phyloP scores from a whole-genome alignment of 2,888 invertebrate genomes.

The Periphyllus acericola region DNA sequence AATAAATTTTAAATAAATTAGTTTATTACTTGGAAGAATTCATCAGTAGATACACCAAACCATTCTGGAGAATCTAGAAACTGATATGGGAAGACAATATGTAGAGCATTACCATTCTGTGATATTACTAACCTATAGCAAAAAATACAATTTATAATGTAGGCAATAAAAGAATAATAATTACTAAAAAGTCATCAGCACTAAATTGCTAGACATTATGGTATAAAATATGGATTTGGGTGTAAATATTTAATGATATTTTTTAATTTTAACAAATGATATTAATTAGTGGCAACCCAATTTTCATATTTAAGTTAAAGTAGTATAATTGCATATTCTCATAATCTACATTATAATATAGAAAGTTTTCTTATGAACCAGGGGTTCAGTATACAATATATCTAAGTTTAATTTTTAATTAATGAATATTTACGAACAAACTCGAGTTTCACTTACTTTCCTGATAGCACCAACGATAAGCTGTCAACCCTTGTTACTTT shows the following conservation, averaged over 20 bases:
- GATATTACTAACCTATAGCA: slow-evolving; percentile 81
- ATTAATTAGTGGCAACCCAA: too few relatives aligned
- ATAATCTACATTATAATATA: too few relatives aligned
- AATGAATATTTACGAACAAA: background rate
- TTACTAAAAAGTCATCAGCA: background rate
- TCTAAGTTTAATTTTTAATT: background rate
- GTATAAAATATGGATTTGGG: too few relatives aligned
- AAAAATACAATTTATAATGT: slow-evolving; percentile 22
- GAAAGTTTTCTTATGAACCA: too few relatives aligned
- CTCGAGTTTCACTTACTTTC: slow-evolving; percentile 76
- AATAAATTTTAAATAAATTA: background rate
- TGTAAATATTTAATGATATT: too few relatives aligned
- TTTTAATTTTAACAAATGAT: too few relatives aligned
- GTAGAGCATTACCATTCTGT: slow-evolving; percentile 83
- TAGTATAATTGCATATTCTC: background rate
- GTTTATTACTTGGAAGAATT: slow-evolving; percentile 79
- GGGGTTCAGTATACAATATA: background rate
- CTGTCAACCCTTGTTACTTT: slow-evolving; percentile 89
- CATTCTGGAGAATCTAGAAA: slow-evolving; percentile 90
- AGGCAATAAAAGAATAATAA: background rate
- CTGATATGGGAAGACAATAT: slow-evolving; percentile 87
- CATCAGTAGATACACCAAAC: slow-evolving; percentile 88
- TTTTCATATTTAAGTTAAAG: background rate
- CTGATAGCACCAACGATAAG: slow-evolving; percentile 83
- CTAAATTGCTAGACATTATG: too few relatives aligned